Base-by-base conservation (phyloP, 2,888 invertebrate genomes). In the Pseudococcus jackbeardsleyi region DNA sequence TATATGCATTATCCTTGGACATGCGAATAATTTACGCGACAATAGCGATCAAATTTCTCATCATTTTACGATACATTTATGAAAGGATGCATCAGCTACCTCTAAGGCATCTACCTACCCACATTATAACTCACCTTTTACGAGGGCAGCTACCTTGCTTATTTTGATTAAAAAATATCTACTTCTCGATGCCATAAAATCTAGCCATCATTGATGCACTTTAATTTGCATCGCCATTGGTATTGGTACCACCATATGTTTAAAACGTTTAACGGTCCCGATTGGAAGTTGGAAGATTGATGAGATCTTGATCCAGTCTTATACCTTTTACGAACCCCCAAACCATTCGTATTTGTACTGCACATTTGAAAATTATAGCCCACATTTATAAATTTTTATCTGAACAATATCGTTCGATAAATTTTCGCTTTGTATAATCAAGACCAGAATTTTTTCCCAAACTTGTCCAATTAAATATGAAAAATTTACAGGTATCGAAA, bases 181-280 rank as follows among this genome's bases (percentile, higher is more conserved):
- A 26, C 19, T 17, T 11, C 33, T 7, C 2, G 33, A 17, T 33
- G 33, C 72, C 17, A 72, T 72, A 72, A 72, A 19, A 72, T 33
- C 72, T 26, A 17, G 33, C 72, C 72, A 72, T 82, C 79, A 42
- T 82, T 82, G 79, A 82, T 82, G 79, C 79, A 82, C 46, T 82
- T 77, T 82, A 82, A 82, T 82, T 82, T 82, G 79, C 79, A 82
- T 82, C 46, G 79, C 79, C 46, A 82, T 19, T 82, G 79, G 79
- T 82, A 82, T 46, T 33, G 26, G 26, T 22, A 79, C 17, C 77
- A 77, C 33, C 79, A 82, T 82, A 33, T 82, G 79, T 82, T 82
- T 46, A 26, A 19, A 46, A 46, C 46, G 9, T 8, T 17, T 82
- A 64, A 64, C 64, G 22, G 72, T 33, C 17, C 17, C 33, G 8